Evolutionary conservation across 1,140 invertebrate genomes (phyloP), one percentile per base, ranked within the genome.

Genomic region (Drosophila equinoxialis): DNA sequence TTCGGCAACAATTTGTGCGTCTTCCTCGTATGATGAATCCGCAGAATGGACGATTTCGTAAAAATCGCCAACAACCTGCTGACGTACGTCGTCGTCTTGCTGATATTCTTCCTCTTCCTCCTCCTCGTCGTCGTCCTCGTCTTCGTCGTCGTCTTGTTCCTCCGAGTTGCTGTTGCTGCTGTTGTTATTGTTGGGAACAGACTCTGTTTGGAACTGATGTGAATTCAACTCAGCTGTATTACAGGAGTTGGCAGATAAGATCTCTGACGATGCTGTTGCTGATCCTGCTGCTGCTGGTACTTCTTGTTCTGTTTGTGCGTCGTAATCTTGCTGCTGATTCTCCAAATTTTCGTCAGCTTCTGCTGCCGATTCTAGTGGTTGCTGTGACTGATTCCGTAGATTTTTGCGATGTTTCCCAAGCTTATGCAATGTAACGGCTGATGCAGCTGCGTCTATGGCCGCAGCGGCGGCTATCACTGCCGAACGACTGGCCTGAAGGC

Each of bases 1-100:
- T 54, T 90, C 89, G 51, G 85, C 89, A 74, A 85, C 79, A 35
- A 89, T 89, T 69, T 90, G 85, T 20, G 82, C 72, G 81, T 91
- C 84, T 23, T 91, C 90, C 33, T 79, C 81, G 84, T 90, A 89
- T 14, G 84, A 87, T 57, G 83, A 87, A 67, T 87, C 79, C 10
- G 77, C 84, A 7, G 83, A 82, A 73, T 86, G 87, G 35, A 82
- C 79, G 65, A 86, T 87, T 48, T 84, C 84, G 78, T 85, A 84
- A 65, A 90, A 79, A 17, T 51, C 17, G 45, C 45, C 45, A 20
- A 51, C 45, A 51, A 51, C 45, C 10, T 51, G 45, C 45, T 51
- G 17, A 51, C 78, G 78, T 58, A 23, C 20, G 20, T 81, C 90
- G 51, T 90, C 90, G 23, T 82, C 85, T 51, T 80, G 77, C 37